A percentile compares a stretch with the other conserved stretches of the same genome.
Conservation (phyloP, 2,113 vertebrate species). For the Alethe castanea region DNA sequence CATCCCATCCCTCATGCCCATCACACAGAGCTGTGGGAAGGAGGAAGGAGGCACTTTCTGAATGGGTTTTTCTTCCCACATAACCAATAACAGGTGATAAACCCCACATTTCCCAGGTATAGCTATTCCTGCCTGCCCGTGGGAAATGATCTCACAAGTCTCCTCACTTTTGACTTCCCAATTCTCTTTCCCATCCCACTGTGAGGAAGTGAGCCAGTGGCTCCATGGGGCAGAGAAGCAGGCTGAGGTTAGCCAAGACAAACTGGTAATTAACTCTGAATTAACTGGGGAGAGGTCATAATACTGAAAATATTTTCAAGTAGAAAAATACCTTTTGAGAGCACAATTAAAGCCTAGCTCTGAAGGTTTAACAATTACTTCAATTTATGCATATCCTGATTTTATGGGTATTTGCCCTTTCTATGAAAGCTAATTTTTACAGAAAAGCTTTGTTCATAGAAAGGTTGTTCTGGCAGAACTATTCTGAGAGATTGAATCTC, state of each 20-base stretch:
- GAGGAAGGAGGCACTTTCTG: accelerated
- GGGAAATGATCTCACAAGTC: neutral
- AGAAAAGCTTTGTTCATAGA: neutral
- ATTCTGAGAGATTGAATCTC: neutral
- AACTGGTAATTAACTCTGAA: neutral
- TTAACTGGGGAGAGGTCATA: neutral
- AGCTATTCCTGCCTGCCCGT: neutral
- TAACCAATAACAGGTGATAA: too few relatives aligned
- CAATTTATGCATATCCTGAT: neutral
- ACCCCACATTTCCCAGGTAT: neutral
- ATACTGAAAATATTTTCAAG: neutral
- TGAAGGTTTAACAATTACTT: neutral
- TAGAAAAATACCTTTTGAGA: neutral
- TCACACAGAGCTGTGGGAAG: neutral
- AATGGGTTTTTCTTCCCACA: neutral
- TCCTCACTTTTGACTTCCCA: neutral
- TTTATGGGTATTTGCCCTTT: neutral
- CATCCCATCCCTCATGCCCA: neutral
- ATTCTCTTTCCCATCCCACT: neutral
- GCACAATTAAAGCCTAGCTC: neutral
- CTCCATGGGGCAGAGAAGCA: neutral
- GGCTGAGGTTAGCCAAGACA: neutral
- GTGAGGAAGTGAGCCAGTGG: neutral
- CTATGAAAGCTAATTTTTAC: neutral
- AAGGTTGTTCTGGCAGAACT: neutral